Base-by-base conservation (phyloP, 30 jellyfish, hydroid and myxozoan genomes). In the Mastigias papua region DNA sequence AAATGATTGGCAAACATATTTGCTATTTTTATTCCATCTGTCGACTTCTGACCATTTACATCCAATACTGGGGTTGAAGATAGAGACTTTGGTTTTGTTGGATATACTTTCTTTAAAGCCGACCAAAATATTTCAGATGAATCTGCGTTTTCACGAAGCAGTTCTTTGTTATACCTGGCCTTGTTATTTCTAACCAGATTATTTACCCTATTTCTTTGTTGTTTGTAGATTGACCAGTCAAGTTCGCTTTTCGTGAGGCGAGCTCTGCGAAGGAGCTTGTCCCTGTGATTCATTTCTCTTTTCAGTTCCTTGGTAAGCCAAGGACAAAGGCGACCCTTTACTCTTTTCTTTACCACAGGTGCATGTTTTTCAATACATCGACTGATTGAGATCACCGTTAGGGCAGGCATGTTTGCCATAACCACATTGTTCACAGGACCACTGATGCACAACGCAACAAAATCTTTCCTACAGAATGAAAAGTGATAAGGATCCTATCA, bases 101-200 rank as follows among this genome's bases (percentile, higher is more conserved):
- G 81, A 54, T 79, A 79, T 25, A 79, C 51, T 31, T 79, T 79
- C 90, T 79, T 79, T 46, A 79, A 13, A 13, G 90, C 81, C 25
- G 90, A 79, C 90, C 80, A 79, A 46, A 79, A 79, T 10, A 58
- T 50, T 3, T 79, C 90, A 13, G 90, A 60, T 13, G 90, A 57
- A 23, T 79, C 81, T 23, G 76, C 77, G 34, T 76, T 76, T 0
- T 76, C 87, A 51, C 76, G 87, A 51, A 76, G 71, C 71, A 79
- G 80, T 62, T 79, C 90, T 79, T 79, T 54, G 90, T 65, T 79
- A 49, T 79, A 79, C 35, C 90, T 79, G 34, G 90, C 90, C 30
- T 61, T 65, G 37, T 62, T 62, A 26, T 42, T 79, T 79, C 37
- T 60, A 79, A 79, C 90, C 26, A 79, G 90, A 79, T 79, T 79